A percentile compares a stretch with the other conserved stretches of the same genome.
phyloP scores from a whole-genome alignment of 2,888 invertebrate genomes.

The Cephus rjabovi region DNA sequence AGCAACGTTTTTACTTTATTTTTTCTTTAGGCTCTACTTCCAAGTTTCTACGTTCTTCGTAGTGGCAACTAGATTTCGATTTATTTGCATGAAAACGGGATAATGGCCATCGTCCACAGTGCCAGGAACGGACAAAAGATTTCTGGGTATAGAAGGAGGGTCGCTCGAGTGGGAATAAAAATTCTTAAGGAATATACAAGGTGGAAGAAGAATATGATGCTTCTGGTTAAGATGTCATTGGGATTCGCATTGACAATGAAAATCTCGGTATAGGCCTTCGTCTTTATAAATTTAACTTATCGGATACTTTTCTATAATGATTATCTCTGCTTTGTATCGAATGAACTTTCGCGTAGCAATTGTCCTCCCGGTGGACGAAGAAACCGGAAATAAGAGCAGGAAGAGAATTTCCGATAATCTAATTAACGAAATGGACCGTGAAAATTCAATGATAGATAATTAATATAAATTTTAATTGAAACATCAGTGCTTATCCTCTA shows the following conservation, averaged over 20 bases:
- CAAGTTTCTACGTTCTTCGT: neutral
- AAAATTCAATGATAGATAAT: slow-evolving; percentile 14
- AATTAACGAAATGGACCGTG: slow-evolving; percentile 14
- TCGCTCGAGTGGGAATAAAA: neutral
- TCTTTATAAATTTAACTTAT: neutral
- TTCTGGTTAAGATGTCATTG: neutral
- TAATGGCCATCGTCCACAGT: neutral
- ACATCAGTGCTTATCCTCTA: neutral
- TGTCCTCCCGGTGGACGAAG: slow-evolving; percentile 9
- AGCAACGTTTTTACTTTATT: neutral
- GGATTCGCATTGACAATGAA: neutral
- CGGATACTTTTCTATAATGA: neutral
- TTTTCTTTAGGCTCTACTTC: neutral
- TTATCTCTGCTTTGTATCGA: slow-evolving; percentile 14
- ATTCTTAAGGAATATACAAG: neutral
- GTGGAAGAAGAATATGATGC: neutral
- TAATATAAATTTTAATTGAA: slow-evolving; percentile 7
- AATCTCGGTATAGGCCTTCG: neutral
- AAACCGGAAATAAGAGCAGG: neutral
- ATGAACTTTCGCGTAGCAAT: slow-evolving; percentile 16
- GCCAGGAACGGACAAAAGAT: neutral
- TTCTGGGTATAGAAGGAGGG: neutral
- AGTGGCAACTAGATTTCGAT: neutral
- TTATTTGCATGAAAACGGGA: neutral
- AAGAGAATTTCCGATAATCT: slow-evolving; percentile 22